phyloP scores from a whole-genome alignment of 2,888 invertebrate species.

The Pyrochroa serraticornis region DNA sequence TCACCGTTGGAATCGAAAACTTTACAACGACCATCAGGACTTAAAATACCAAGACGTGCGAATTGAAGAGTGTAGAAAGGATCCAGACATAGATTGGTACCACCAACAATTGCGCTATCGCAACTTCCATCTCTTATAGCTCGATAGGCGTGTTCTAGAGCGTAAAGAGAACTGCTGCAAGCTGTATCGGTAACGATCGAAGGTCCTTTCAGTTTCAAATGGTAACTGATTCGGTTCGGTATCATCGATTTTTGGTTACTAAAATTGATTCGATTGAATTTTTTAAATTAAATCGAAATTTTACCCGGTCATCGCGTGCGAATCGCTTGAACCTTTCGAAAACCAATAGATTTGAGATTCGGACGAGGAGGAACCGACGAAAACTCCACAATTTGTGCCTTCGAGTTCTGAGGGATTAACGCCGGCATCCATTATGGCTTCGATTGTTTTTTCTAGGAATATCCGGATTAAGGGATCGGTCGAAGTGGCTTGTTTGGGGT shows the following conservation, averaged over 20 bases:
- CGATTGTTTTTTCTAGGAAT: slow-evolving; percentile 65
- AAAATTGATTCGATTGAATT: too few species aligned
- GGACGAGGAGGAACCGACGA: slow-evolving; percentile 77
- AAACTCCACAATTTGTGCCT: slow-evolving; percentile 79
- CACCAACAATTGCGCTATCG: slow-evolving; percentile 86
- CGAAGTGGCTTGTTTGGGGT: slow-evolving; percentile 66
- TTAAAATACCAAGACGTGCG: slow-evolving; percentile 60
- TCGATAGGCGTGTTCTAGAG: slow-evolving; percentile 78
- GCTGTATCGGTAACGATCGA: slow-evolving; percentile 89
- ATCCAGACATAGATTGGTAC: slow-evolving; percentile 81
- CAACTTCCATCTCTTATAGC: slow-evolving; percentile 79
- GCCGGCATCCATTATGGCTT: slow-evolving; percentile 68
- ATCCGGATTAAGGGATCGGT: slow-evolving; percentile 66
- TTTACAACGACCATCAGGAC: slow-evolving; percentile 46
- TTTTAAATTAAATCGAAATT: too few species aligned
- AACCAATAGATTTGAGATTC: slow-evolving; percentile 71
- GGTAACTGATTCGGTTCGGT: slow-evolving; percentile 86
- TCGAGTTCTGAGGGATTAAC: slow-evolving; percentile 72
- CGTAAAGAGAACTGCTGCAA: slow-evolving; percentile 88
- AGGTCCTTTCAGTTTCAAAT: slow-evolving; percentile 83
- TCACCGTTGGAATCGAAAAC: slow-evolving; percentile 78
- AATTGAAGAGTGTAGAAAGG: slow-evolving; percentile 87
- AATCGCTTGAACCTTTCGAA: too few species aligned
- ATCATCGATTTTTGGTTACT: slow-evolving; percentile 86
- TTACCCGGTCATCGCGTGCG: too few species aligned